phyloP scores from a whole-genome alignment of 2,888 invertebrate genomes.

The Ormyrus rosae region DNA sequence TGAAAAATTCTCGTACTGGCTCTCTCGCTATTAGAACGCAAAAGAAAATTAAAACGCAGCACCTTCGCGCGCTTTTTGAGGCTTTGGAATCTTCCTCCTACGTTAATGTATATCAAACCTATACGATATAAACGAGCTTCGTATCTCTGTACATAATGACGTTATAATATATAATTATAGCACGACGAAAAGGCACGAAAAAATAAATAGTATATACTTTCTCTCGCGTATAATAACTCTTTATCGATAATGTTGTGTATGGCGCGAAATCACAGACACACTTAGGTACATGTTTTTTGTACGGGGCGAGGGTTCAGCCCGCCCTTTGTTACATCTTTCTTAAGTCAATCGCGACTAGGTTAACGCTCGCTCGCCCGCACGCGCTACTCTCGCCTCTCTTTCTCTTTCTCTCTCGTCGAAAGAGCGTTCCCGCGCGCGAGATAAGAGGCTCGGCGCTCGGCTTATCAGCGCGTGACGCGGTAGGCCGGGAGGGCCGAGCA shows the following conservation, averaged over 20 bases:
- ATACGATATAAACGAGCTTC: too few species aligned
- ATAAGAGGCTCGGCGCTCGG: not conserved
- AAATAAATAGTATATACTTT: constrained; percentile 28
- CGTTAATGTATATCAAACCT: too few species aligned
- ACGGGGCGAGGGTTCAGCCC: not conserved
- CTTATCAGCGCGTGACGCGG: too few species aligned
- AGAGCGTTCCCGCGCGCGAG: not conserved
- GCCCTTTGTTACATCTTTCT: not conserved
- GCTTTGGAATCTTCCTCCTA: too few species aligned
- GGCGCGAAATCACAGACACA: constrained; percentile 69
- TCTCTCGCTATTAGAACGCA: not conserved
- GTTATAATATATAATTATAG: constrained; percentile 21
- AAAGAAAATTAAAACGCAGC: not conserved
- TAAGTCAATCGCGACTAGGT: too few species aligned
- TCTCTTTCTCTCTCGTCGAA: too few species aligned
- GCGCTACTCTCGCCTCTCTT: not conserved
- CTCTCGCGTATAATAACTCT: not conserved
- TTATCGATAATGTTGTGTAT: not conserved
- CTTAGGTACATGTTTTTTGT: constrained; percentile 70
- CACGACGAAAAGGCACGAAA: constrained; percentile 29
- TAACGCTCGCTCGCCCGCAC: not conserved
- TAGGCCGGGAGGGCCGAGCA: too few species aligned
- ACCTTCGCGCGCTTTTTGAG: too few species aligned
- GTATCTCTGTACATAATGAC: not conserved
- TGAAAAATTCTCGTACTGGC: not conserved